Evolutionary conservation across 2,797 vertebrate species (phyloP).

Genomic region (Lophius americanus): DNA sequence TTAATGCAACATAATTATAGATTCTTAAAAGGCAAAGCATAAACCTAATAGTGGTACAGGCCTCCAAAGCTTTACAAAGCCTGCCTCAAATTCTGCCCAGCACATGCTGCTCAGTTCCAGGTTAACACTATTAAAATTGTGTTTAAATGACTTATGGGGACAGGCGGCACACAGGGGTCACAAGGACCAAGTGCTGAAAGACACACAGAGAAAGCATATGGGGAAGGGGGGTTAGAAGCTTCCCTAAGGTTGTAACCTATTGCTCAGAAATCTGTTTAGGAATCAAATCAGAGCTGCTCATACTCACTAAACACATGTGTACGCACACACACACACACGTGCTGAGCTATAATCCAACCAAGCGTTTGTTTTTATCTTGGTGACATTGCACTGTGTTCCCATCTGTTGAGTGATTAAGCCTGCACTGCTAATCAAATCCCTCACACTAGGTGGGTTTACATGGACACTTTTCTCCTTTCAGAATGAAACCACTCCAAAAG

Average conservation of each 20-base stretch:
- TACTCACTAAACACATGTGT: constrained; percentile 16
- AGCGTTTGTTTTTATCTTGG: constrained; percentile 65
- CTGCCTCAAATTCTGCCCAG: constrained; percentile 2
- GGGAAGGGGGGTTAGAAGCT: background rate
- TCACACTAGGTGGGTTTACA: constrained; percentile 22
- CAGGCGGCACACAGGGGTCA: constrained; percentile 60
- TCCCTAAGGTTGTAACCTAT: constrained; percentile 15
- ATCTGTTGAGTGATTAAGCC: constrained; percentile 72
- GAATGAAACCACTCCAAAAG: too few relatives aligned
- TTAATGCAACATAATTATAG: background rate
- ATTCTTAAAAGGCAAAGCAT: background rate
- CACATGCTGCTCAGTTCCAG: constrained; percentile 40
- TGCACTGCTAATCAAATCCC: constrained; percentile 65
- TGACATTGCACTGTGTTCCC: constrained; percentile 63
- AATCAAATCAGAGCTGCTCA: constrained; percentile 37
- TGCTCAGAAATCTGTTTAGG: constrained; percentile 35
- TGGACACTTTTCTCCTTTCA: too few relatives aligned
- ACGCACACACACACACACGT: constrained; percentile 2
- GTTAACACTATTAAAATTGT: constrained; percentile 75
- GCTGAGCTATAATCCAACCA: constrained; percentile 51
- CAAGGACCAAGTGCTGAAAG: constrained; percentile 45
- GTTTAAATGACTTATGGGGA: constrained; percentile 78
- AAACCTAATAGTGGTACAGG: background rate
- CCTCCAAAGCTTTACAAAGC: constrained; percentile 14
- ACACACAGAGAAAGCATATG: constrained; percentile 21